Evolutionary conservation across 2,797 vertebrate species (phyloP), one percentile per base, ranked within the genome.

Genomic region (Yasuhikotakia modesta): DNA sequence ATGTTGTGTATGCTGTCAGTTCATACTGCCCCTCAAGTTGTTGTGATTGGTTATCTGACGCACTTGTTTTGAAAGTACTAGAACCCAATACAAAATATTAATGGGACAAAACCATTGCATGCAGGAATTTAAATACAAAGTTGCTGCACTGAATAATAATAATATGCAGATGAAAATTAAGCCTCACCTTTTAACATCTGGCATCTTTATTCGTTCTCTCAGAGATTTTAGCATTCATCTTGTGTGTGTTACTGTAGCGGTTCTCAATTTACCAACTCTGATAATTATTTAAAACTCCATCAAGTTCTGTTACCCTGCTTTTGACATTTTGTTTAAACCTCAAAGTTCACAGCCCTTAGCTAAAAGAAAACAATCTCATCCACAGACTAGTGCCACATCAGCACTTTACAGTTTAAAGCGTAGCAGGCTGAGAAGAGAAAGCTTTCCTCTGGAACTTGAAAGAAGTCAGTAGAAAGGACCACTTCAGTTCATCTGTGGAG

Each of bases 401-500:
- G 53, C 46, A 53, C 67, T 11, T 12, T 68, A 45, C 60, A 76
- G 52, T 79, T 53, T 58, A 17, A 82, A 78, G 50, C 27, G 5
- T 35, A 64, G 55, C 65, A 53, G 22, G 22, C 57, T 21, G 70
- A 27, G 65, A 66, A 30, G 50, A 19, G 17, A 11, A 39, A 35
- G 60, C 32, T 57, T 67, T 55, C 39, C 57, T 19, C 1, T 57
- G 17, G 19, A 46, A 45, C 22, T 32, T 52, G 17, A 66, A 46
- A 46, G 73, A 67, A 63, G 27, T 63, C 30, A 11, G 60, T 17
- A 63, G 60, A n/a, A 63, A 63, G 22, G 43, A 57, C 27, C 17
- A 3, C 35, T 78, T 76, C 53, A 24, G 60, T 78, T 81, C 63
- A 70, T 53, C 55, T 67, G 19, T 61, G 7, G 50, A 35, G 43